Percentiles rank a stretch among this genome's conserved stretches.
These are phyloP conservation scores for Colletes gigas DNA, from an alignment of 1,140 invertebrate genomes.

Conservation along the genomic window DNA sequence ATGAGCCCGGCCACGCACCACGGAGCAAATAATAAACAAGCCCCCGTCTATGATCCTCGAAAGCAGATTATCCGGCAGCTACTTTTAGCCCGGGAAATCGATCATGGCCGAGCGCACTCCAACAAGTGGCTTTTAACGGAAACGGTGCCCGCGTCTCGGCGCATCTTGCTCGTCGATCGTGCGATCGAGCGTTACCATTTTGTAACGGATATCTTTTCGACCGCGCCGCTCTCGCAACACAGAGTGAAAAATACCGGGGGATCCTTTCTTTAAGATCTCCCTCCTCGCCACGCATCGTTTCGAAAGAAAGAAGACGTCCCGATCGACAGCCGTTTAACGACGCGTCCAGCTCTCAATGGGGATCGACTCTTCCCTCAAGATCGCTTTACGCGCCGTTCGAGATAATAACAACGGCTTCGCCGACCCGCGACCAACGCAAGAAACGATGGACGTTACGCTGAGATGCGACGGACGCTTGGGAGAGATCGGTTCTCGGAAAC, in stretches of 20 bases:
- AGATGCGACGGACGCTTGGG: neutral
- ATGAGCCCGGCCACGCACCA: slow-evolving; percentile 50
- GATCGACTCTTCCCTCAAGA: slow-evolving; percentile 8
- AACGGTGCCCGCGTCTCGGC: slow-evolving; percentile 57
- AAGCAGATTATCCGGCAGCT: slow-evolving; percentile 76
- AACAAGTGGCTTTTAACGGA: slow-evolving; percentile 79
- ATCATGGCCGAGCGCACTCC: slow-evolving; percentile 76
- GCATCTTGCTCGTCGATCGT: slow-evolving; percentile 60
- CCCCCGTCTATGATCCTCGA: slow-evolving; percentile 68
- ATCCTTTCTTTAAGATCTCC: slow-evolving; percentile 2
- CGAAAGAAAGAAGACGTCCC: slow-evolving; percentile 2
- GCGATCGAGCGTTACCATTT: slow-evolving; percentile 64
- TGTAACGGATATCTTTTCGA: slow-evolving; percentile 49
- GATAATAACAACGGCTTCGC: slow-evolving; percentile 4
- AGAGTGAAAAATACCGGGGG: slow-evolving; percentile 7
- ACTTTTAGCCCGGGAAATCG: slow-evolving; percentile 75
- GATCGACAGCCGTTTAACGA: slow-evolving; percentile 62
- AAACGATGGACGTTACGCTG: slow-evolving; percentile 9
- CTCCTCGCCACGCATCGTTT: slow-evolving; percentile 22
- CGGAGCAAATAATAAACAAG: slow-evolving; percentile 48
- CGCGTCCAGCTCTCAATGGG: slow-evolving; percentile 29
- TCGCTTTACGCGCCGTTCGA: neutral
- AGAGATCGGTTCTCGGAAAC: neutral
- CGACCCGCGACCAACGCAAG: neutral
- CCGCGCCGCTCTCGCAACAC: neutral